Conservation (phyloP, 2,888 invertebrate genomes). For the Tigriopus californicus region DNA sequence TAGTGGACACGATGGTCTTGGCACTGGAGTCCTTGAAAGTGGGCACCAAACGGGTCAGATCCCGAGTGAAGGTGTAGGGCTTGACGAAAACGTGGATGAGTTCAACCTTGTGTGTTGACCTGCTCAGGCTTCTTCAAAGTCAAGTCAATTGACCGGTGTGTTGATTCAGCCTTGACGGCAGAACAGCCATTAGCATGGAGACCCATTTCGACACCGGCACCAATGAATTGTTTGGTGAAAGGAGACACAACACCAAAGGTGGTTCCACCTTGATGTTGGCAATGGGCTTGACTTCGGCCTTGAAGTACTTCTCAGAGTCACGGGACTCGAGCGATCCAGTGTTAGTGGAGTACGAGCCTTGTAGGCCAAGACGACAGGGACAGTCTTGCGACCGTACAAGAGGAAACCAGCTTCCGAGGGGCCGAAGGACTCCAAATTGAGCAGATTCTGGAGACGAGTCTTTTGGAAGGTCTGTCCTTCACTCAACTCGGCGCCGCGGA, state of each 20-base stretch:
- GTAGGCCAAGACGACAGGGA: not conserved
- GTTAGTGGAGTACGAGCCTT: not conserved
- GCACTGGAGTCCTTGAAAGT: not conserved
- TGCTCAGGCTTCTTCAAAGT: constrained; percentile 6
- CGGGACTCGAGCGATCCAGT: not conserved
- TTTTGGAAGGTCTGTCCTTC: not conserved
- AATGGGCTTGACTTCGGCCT: not conserved
- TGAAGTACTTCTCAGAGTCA: not conserved
- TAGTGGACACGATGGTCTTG: constrained; percentile 8
- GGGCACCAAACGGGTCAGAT: not conserved
- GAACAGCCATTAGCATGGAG: not conserved
- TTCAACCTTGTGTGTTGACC: not conserved
- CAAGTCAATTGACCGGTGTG: constrained; percentile 3
- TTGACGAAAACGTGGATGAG: not conserved
- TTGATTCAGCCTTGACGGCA: not conserved
- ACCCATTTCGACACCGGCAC: constrained; percentile 4
- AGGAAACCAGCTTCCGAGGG: constrained; percentile 14
- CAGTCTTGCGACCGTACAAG: not conserved
- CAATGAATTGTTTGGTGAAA: constrained; percentile 13
- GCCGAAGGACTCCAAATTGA: not conserved
- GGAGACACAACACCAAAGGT: constrained; percentile 10
- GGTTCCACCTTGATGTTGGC: constrained; percentile 6
- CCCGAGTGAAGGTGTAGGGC: constrained; percentile 6
- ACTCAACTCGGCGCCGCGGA: not conserved
- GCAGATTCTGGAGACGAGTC: not conserved